Base-by-base conservation (phyloP, 2,113 vertebrate species). In the Triplophysa tibetana region DNA sequence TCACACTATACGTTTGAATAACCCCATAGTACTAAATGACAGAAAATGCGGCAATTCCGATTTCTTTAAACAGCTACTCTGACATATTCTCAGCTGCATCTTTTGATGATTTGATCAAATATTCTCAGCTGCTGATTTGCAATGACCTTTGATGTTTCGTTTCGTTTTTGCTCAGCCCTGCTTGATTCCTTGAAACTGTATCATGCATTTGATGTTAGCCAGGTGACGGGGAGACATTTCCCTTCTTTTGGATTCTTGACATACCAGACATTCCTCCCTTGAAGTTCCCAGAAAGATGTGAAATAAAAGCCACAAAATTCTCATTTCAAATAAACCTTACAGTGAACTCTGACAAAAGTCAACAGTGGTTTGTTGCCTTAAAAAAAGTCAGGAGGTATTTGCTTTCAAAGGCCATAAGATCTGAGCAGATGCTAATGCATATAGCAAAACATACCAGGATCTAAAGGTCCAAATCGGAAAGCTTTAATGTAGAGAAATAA, bases 181-280 rank as follows among this genome's bases (percentile, higher is more conserved):
- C 29, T 72, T 63, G 45, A 26, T 16, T 56, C 9, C 19, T 38
- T 38, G 33, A 38, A 38, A 38, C 29, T 4, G 4, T 29, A 29
- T 29, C 29, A 29, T 29, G 29, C 4, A n/a, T 38, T 26, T 76
- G 64, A 77, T 19, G 33, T 14, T 19, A 54, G 17, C 16, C 52
- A 62, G 52, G 54, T 19, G 26, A 68, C 23, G 29, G 33, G 54
- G 24, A 61, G 62, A 19, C 21, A 10, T 26, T 77, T 82, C 66
- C 60, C 58, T 26, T 24, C 38, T 19, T 52, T 41, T 5, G 17
- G 45, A 48, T 81, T 75, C 80, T 43, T 69, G 24, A 29, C 60
- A 62, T 64, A 70, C 58, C 48, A 41, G 21, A 50, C 67, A 60
- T 77, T 82, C 58, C 45, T 70, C 8, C 72, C 33, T 69, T 81